Conservation (phyloP, 1,140 invertebrate genomes). For the Hesperophylax magnus region DNA sequence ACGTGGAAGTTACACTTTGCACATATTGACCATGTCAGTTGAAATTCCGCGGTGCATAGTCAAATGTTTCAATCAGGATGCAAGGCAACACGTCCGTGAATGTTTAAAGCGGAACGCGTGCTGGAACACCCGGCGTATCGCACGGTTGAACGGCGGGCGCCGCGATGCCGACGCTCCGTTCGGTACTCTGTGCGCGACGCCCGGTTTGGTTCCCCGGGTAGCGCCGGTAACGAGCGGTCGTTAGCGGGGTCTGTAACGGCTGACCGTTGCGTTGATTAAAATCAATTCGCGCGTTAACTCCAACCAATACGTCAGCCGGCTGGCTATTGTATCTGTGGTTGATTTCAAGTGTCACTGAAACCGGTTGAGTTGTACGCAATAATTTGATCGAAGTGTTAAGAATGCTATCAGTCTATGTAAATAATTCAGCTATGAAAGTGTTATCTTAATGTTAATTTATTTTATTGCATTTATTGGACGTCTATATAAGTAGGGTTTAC, state of each 20-base stretch:
- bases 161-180: not conserved
- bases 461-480: too few species aligned
- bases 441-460: not conserved
- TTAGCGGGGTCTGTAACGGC: conserved; percentile 20
- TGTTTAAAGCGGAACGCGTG: not conserved
- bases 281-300: conserved; percentile 47
- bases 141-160: not conserved
- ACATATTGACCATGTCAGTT: too few species aligned
- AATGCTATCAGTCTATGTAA: not conserved
- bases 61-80: not conserved
- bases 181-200: not conserved
- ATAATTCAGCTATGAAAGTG: not conserved
- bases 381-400: not conserved
- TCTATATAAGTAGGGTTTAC: too few species aligned
- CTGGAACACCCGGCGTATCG: conserved; percentile 3
- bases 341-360: not conserved
- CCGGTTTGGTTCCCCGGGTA: not conserved
- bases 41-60: too few species aligned
- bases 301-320: conserved; percentile 41
- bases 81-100: not conserved
- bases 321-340: not conserved
- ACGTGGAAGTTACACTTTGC: too few species aligned
- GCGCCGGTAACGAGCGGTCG: conserved; percentile 34
- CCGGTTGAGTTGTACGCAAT: not conserved
- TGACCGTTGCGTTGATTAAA: conserved; percentile 42